phyloP scores from a whole-genome alignment of 2,113 vertebrate genomes.

The Mormyrus lacerda region DNA sequence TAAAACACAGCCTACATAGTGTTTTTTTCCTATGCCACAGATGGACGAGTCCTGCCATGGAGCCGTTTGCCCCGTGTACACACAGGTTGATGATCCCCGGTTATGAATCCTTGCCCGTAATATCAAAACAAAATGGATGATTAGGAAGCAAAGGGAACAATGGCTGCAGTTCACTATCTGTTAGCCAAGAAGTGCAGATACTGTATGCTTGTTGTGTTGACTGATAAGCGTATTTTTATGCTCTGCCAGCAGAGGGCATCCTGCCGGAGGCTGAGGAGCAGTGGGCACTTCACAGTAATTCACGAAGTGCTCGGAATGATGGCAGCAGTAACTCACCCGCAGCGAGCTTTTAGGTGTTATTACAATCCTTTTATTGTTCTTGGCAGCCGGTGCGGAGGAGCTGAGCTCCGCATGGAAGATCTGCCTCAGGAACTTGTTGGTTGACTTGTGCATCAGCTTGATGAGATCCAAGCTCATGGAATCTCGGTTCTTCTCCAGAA shows the following conservation, averaged over 20 bases:
- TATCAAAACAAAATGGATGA: background rate
- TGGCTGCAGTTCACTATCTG: background rate
- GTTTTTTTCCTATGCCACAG: background rate
- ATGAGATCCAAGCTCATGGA: slow-evolving; percentile 75
- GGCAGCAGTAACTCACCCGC: slow-evolving; percentile 37
- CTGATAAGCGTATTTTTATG: background rate
- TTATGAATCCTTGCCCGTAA: background rate
- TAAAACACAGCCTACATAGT: too few relatives aligned
- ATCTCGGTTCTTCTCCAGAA: slow-evolving; percentile 94
- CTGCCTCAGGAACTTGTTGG: slow-evolving; percentile 77
- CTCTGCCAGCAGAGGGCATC: background rate
- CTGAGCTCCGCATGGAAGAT: slow-evolving; percentile 65
- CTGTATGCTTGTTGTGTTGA: background rate
- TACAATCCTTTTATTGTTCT: slow-evolving; percentile 38
- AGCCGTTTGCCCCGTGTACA: background rate
- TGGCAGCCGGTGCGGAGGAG: slow-evolving; percentile 30
- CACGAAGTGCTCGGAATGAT: background rate
- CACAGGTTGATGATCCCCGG: background rate
- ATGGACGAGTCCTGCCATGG: background rate
- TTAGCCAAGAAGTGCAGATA: background rate
- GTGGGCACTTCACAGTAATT: background rate
- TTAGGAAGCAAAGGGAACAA: background rate
- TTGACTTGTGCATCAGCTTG: slow-evolving; percentile 71
- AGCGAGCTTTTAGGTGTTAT: slow-evolving; percentile 44
- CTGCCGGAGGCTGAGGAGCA: background rate